Conservation (phyloP, 2,113 vertebrate genomes). For the Origma solitaria region DNA sequence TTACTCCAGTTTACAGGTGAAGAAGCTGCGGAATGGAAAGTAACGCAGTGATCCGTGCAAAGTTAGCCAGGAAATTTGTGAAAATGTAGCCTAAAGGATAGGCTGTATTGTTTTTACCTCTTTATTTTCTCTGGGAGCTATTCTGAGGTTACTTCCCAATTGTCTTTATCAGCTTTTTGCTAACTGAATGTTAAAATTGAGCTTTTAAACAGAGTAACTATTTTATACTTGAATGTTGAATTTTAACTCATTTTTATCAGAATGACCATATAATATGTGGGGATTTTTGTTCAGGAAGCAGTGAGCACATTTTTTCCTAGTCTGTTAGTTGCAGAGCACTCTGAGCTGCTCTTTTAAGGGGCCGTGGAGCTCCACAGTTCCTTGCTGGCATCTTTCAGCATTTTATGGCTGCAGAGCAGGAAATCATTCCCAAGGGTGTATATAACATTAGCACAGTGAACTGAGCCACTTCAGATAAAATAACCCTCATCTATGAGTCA, state of each 20-base stretch:
- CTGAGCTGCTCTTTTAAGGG: not conserved
- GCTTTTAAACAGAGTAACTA: not conserved
- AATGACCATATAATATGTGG: not conserved
- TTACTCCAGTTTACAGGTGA: not conserved
- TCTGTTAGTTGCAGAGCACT: not conserved
- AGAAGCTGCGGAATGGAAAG: not conserved
- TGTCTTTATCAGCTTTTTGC: not conserved
- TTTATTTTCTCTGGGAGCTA: not conserved
- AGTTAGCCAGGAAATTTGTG: not conserved
- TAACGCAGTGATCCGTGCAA: not conserved
- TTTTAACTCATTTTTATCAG: not conserved
- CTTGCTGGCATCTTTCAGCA: not conserved
- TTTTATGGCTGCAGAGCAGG: not conserved
- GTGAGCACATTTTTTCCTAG: not conserved
- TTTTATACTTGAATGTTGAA: not conserved
- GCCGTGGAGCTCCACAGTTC: not conserved
- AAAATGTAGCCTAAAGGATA: not conserved
- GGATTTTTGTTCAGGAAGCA: not conserved
- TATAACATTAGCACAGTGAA: not conserved
- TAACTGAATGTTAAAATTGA: not conserved
- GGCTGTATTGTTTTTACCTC: not conserved
- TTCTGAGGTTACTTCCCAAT: not conserved
- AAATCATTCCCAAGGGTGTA: not conserved
- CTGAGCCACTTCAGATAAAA: not conserved
- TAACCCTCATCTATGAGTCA: not conserved